Evolutionary conservation across 2,797 vertebrate species (phyloP), one percentile per base, ranked within the genome.

Genomic region (Helicolenus hilgendorfi): DNA sequence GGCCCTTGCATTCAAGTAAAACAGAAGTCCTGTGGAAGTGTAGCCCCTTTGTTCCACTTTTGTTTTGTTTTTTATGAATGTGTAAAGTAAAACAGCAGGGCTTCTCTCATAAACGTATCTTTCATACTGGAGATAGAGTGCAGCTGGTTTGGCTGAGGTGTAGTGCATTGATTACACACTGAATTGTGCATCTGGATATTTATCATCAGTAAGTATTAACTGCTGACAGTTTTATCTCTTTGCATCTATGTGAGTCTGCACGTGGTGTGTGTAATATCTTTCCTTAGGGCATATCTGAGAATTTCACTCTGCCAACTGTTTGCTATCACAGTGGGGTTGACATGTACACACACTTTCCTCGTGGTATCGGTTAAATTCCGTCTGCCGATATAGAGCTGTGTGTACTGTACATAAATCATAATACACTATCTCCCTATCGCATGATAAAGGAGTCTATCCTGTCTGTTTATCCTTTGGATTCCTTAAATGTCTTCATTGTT

Each of bases 31-130:
- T 89, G 83, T 92, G 89, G 85, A 95, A 91, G 85, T 85, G 63
- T 10, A 72, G 18, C 72, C 72, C 90, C 93, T 94, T 95, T 94
- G 93, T 95, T 94, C 90, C 84, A 91, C 72, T 90, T 91, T 86
- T 85, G 41, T 69, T 87, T 81, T 87, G 77, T 69, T 72, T 79
- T 85, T 83, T 11, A 64, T 80, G 55, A 78, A 85, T 79, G 33
- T 74, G 5, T 63, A 20, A 75, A 77, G 63, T 35, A 67, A 83
- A 84, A 33, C 79, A 87, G 72, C 53, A n/a, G 67, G 64, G 56
- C 64, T 87, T 84, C 65, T 77, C 77, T 87, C 41, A 79, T 79
- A 72, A 82, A 45, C 73, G 72, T 33, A 53, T 77, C 76, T 87
- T 86, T 81, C 72, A 70, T 77, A 69, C 26, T 27, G 70, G 86